phyloP scores from a whole-genome alignment of 2,888 invertebrate genomes.

The Melanophora roralis region DNA sequence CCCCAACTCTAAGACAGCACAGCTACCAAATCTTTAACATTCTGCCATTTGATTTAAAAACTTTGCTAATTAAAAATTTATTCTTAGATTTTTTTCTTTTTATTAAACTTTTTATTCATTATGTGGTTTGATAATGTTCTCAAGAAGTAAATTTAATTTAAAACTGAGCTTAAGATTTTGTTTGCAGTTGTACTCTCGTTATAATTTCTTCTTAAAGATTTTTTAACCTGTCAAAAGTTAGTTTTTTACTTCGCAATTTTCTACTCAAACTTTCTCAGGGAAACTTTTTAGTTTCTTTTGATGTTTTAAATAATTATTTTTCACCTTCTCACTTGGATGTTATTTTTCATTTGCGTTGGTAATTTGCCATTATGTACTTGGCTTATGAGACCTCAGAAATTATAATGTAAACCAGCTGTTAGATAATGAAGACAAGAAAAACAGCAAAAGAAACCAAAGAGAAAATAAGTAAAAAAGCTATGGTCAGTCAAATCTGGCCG shows the following conservation, averaged over 20 bases:
- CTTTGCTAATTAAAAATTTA: conserved; percentile 64
- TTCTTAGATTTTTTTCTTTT: background rate
- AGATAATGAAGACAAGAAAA: conserved; percentile 1
- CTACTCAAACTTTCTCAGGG: conserved; percentile 34
- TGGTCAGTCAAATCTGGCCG: too few species aligned
- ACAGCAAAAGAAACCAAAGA: background rate
- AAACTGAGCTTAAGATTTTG: conserved; percentile 57
- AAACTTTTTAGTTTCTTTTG: conserved; percentile 52
- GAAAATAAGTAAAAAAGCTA: conserved; percentile 23
- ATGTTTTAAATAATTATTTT: conserved; percentile 60
- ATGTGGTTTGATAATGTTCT: conserved; percentile 15
- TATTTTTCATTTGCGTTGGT: background rate
- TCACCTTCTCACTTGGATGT: conserved; percentile 45
- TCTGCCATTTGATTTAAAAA: conserved; percentile 40
- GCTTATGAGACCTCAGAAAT: conserved; percentile 53
- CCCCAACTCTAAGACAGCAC: too few species aligned
- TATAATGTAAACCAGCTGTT: conserved; percentile 34
- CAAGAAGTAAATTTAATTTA: conserved; percentile 56
- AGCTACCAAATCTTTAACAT: background rate
- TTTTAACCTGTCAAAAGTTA: conserved; percentile 31
- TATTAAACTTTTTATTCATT: background rate
- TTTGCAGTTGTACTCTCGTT: conserved; percentile 44
- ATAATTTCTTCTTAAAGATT: conserved; percentile 5
- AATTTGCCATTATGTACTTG: conserved; percentile 8
- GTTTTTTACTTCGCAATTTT: conserved; percentile 49